Evolutionary conservation across 92 coral and sea anemone genomes (phyloP), one percentile per base, ranked within the genome.

Genomic region (Chrysogorgia sp.): DNA sequence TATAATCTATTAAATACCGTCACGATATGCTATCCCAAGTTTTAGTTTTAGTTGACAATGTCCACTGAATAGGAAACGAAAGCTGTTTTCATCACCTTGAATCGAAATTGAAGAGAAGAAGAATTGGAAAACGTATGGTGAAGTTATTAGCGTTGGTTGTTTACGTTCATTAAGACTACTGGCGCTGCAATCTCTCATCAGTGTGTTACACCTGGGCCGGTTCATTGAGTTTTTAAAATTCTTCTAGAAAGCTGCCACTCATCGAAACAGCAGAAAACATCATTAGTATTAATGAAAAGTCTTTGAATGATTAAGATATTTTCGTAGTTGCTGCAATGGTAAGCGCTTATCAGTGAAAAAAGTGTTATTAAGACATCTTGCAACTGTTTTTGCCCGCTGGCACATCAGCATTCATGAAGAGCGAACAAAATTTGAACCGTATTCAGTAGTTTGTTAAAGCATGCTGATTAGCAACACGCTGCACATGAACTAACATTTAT

Each of bases 181-280:
- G 76, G 76, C 61, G 60, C 76, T 69, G 21, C 14, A 6, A 37
- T 69, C 76, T 9, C 24, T 69, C 76, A 69, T 0, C 76, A 33
- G 48, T 28, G 5, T 3, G 14, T 7, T 47, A 13, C 76, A 69
- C 40, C 59, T 69, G 76, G 76, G 0, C 2, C 40, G 35, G 41
- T 69, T 69, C n/a, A n/a, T 55, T 26, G 8, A 49, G n/a, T 30
- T 69, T 69, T 35, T 19, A 30, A 69, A 67, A 37, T 21, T 23
- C 55, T 69, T 47, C 40, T 29, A 40, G 61, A 69, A 19, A 41
- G 23, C 17, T 47, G 76, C 30, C 76, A 69, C 28, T 7, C 60
- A 25, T 69, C 76, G 26, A 69, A 49, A 43, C 74, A 67, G 43
- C 59, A 22, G 65, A 69, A 45, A 65, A 35, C 47, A 40, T 35